Base-by-base conservation (phyloP, 1,140 invertebrate species). In the Drosophila guanche region DNA sequence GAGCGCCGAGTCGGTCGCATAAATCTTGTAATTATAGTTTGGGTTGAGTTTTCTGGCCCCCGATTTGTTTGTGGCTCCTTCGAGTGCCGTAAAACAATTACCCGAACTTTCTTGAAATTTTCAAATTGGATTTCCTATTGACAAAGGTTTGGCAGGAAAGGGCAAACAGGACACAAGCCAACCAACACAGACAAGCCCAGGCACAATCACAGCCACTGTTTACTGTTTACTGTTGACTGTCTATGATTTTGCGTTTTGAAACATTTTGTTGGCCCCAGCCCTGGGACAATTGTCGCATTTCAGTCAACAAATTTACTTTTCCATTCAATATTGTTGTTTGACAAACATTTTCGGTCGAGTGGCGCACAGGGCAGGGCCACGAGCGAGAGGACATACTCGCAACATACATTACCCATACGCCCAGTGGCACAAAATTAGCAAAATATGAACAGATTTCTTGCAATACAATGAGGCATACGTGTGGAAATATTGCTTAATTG, bases 11-110 rank as follows among this genome's bases (percentile, higher is more conserved):
- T 37, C 45, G 41, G n/a, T 41, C 33, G 1, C 59, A 63, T 50
- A 63, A 85, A 76, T 80, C 73, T 59, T 62, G 14, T 45, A 55
- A 53, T 47, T 51, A 29, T 72, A 76, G 66, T 63, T 67, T 40
- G 50, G n/a, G 29, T 55, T 68, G 33, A 20, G 16, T 61, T 54
- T 25, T 47, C 61, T 66, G 43, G 54, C 20, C 42, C 45, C 5
- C 58, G 66, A 62, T 63, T 63, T 69, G 50, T 80, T 78, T 86
- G 78, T 80, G 67, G 69, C 68, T 88, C 81, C 83, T 81, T 41
- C 8, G 83, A 88, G 81, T 65, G 70, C 61, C 63, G 75, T 88
- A 88, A 86, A 86, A 83, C 81, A 88, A 86, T 86, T 86, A 88
- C 83, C 46, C 51, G 60, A 60, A 62, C 56, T 52, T 79, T 60